Base-by-base conservation (phyloP, 2,888 invertebrate genomes). In the Atrina japonica region DNA sequence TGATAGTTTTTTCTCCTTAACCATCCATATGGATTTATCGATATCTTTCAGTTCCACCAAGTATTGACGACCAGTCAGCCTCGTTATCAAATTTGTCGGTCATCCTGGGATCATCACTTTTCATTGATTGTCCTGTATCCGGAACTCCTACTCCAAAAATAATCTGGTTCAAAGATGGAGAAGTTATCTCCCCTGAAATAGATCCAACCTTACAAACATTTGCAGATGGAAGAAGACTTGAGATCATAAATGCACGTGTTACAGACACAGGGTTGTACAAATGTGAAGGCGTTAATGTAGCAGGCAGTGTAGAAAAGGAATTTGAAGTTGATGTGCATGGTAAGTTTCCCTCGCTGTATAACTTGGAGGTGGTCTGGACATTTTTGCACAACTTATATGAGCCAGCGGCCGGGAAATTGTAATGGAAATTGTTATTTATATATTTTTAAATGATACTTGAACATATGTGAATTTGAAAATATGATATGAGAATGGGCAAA, bases 111-210 rank as follows among this genome's bases (percentile, higher is more conserved):
- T 78, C 79, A 35, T 61, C 82, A 5, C 61, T 85, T 0, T 78
- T 82, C 60, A 82, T 88, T 29, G 81, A 86, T 68, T 88, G 88
- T 75, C 86, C 85, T 7, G 80, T 85, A 5, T 72, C 76, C 3
- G 91, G 91, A 23, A 86, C 83, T 73, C 91, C 89, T 23, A 86
- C 82, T 65, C 92, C 90, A 5, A 85, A 87, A 52, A 88, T 92
- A 61, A 86, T 86, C 23, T 92, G 92, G 92, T 83, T 50, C 49
- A 89, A 91, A 77, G 89, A 91, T 79, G 90, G 88, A 9, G 75
- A 82, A 47, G 74, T 82, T 3, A 67, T 88, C 7, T 78, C 77
- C 6, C 77, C 82, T 35, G 76, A 81, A 1, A 69, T 77, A 27
- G 82, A 86, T 60, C 76, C 81, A 2, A 84, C 83, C 60, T 45